Evolutionary conservation across 2,113 vertebrate genomes (phyloP).

Genomic region (Falcunculus frontatus): DNA sequence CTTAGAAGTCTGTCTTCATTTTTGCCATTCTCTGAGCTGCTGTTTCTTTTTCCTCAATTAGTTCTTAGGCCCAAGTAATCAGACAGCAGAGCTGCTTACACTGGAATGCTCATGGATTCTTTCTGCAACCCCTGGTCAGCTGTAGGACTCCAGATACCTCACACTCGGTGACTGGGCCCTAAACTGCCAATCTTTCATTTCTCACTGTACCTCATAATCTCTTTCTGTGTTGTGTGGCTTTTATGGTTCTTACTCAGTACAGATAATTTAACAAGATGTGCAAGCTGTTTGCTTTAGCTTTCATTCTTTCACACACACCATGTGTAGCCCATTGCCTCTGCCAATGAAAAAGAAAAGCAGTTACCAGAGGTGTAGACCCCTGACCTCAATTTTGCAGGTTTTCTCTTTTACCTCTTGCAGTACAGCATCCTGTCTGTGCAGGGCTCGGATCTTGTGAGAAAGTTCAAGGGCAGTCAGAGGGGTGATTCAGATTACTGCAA

Average conservation of each 20-base stretch:
- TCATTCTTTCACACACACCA: not conserved
- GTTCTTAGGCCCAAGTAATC: not conserved
- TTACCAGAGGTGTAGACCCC: not conserved
- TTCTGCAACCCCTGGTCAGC: not conserved
- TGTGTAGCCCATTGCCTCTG: not conserved
- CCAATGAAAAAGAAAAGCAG: not conserved
- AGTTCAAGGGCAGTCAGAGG: not conserved
- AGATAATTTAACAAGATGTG: not conserved
- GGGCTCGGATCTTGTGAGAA: not conserved
- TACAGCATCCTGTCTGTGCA: not conserved
- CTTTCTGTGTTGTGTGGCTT: not conserved
- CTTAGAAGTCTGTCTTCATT: accelerated
- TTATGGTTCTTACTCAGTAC: not conserved
- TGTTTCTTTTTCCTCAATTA: not conserved
- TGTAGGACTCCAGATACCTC: not conserved
- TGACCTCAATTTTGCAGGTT: not conserved
- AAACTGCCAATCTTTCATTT: not conserved
- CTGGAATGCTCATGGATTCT: not conserved
- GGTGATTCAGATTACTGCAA: not conserved
- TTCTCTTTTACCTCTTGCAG: not conserved
- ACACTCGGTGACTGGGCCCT: not conserved
- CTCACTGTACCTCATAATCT: not conserved
- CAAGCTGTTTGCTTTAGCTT: not conserved
- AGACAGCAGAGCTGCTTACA: not conserved
- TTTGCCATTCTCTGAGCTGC: not conserved